Percentiles rank a stretch among this genome's conserved stretches.
These are phyloP conservation scores for Halyomorpha halys DNA, from an alignment of 1,140 invertebrate species.

Conservation along the genomic window DNA sequence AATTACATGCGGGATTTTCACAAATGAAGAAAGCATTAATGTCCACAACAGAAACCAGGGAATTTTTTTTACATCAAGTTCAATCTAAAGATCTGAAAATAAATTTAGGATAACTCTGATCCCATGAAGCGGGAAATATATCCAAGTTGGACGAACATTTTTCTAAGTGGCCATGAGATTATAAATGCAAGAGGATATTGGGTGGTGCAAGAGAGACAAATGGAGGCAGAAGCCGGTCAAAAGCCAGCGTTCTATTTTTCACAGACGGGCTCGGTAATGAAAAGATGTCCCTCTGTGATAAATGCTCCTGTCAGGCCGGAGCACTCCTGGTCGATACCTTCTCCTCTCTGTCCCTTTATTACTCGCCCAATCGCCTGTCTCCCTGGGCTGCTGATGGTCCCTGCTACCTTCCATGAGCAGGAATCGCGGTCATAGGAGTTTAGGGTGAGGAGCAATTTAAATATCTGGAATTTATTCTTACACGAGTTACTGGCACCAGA, in stretches of 20 bases:
- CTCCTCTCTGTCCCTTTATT: constrained; percentile 1
- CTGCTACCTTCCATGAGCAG: background rate
- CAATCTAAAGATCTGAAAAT: too few species aligned
- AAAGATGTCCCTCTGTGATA: constrained; percentile 10
- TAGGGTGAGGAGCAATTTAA: too few species aligned
- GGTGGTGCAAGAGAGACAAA: constrained; percentile 6
- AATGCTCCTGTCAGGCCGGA: constrained; percentile 1
- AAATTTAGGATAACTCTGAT: too few species aligned
- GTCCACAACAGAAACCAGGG: too few species aligned
- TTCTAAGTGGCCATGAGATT: background rate
- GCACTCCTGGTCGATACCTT: too few species aligned
- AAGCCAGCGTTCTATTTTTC: constrained; percentile 16
- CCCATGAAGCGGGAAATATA: too few species aligned
- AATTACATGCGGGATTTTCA: too few species aligned
- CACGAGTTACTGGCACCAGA: too few species aligned
- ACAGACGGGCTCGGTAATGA: constrained; percentile 3
- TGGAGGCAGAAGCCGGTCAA: background rate
- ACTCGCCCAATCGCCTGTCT: background rate
- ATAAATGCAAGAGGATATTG: constrained; percentile 6
- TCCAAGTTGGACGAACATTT: too few species aligned
- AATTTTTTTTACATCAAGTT: too few species aligned
- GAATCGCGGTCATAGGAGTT: background rate
- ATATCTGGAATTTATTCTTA: too few species aligned
- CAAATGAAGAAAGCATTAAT: too few species aligned
- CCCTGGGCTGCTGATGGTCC: background rate